Conservation (phyloP, 1,140 invertebrate species). For the Anastrepha obliqua region DNA sequence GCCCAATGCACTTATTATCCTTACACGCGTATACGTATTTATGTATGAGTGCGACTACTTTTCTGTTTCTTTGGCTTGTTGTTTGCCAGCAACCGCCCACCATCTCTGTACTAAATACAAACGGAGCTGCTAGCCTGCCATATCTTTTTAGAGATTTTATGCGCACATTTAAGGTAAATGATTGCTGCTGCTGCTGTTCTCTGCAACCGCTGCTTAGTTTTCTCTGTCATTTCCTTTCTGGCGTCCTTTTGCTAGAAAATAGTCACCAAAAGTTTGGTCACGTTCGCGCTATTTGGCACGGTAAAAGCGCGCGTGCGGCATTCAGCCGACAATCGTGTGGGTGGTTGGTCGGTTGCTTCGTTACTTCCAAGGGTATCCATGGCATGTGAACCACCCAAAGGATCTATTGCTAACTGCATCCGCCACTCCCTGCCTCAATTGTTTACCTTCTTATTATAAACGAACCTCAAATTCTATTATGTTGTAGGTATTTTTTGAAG, state of each 20-base stretch:
- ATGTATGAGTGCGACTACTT: neutral
- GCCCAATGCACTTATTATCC: slow-evolving; percentile 46
- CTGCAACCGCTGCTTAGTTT: slow-evolving; percentile 1
- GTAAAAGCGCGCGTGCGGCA: slow-evolving; percentile 39
- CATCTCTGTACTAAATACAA: neutral
- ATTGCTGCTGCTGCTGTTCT: slow-evolving; percentile 43
- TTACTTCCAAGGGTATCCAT: neutral
- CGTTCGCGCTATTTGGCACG: slow-evolving; percentile 58
- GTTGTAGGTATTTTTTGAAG: neutral
- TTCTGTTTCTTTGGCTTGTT: neutral
- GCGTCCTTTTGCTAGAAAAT: slow-evolving; percentile 7
- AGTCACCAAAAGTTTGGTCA: slow-evolving; percentile 59
- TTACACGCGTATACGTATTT: neutral
- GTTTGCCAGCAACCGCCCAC: slow-evolving; percentile 32
- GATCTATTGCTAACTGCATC: neutral
- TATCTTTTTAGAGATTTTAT: slow-evolving; percentile 51
- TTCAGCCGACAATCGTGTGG: neutral
- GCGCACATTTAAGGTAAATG: slow-evolving; percentile 58
- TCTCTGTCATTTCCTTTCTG: slow-evolving; percentile 36
- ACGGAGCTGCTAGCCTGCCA: neutral
- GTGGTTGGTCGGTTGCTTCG: neutral
- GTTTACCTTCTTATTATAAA: slow-evolving; percentile 56
- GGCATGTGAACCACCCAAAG: neutral
- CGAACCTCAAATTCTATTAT: slow-evolving; percentile 50
- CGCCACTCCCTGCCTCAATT: neutral